These are phyloP conservation scores for Campylorhamphus procurvoides DNA, from an alignment of 2,113 vertebrate genomes.

Conservation along the genomic window DNA sequence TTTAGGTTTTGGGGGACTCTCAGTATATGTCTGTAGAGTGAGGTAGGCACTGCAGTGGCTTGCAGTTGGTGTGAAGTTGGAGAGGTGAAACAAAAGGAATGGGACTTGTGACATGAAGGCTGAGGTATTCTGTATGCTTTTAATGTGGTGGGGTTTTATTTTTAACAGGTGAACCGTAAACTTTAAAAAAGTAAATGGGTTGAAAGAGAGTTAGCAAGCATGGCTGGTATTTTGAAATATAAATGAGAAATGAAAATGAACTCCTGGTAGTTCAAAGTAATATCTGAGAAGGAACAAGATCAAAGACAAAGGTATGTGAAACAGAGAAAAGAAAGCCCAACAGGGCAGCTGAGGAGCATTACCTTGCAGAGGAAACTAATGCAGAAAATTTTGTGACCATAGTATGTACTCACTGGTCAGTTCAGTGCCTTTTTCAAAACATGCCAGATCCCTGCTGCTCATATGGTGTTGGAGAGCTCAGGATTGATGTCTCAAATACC, in stretches of 20 bases:
- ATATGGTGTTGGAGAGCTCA: neutral
- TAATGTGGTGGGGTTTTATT: neutral
- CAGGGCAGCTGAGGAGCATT: neutral
- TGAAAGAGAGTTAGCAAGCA: neutral
- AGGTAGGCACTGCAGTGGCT: neutral
- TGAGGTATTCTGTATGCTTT: neutral
- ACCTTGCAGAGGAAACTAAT: neutral
- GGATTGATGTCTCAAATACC: neutral
- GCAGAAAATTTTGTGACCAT: neutral
- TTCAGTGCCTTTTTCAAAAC: neutral
- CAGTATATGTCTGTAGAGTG: neutral
- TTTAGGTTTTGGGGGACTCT: neutral
- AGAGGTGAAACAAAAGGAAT: neutral
- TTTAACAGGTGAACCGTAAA: neutral
- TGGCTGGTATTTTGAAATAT: neutral
- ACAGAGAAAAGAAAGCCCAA: neutral
- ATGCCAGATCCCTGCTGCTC: neutral
- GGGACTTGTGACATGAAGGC: rapidly evolving
- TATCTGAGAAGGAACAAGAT: neutral
- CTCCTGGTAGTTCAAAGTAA: neutral
- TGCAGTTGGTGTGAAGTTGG: neutral
- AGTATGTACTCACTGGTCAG: neutral
- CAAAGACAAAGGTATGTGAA: neutral
- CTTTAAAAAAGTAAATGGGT: neutral
- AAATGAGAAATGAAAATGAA: neutral